phyloP scores from a whole-genome alignment of 2,888 invertebrate genomes.

The Athrips mouffetella region DNA sequence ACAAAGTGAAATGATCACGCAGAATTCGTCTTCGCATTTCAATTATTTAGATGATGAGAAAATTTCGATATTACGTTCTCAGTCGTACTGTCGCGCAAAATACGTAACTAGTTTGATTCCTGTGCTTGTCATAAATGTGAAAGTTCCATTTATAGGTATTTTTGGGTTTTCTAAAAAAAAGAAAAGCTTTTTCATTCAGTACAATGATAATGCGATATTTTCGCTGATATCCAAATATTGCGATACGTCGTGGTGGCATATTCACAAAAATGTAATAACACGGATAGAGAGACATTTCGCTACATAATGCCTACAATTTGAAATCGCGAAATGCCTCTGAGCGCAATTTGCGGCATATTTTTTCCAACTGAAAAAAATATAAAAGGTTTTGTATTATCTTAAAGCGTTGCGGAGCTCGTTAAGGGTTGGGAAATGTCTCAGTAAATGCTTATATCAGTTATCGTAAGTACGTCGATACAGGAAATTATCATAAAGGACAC shows the following conservation, averaged over 20 bases:
- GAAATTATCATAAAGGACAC: too few relatives aligned
- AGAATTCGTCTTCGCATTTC: too few relatives aligned
- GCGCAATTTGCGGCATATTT: conserved; percentile 50
- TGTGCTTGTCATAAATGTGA: too few relatives aligned
- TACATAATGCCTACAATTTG: conserved; percentile 45
- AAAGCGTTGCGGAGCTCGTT: conserved; percentile 20
- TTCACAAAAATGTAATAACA: conserved; percentile 34
- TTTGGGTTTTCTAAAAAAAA: neutral
- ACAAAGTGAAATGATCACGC: too few relatives aligned
- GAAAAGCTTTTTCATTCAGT: neutral
- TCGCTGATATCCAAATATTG: conserved; percentile 45
- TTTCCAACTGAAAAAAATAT: conserved; percentile 42
- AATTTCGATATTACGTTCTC: too few relatives aligned
- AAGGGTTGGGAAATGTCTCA: neutral
- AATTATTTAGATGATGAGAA: too few relatives aligned
- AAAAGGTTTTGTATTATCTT: conserved; percentile 46
- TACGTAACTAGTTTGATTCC: too few relatives aligned
- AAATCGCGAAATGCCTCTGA: conserved; percentile 54
- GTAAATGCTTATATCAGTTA: neutral
- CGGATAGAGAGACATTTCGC: conserved; percentile 41
- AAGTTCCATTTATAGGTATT: too few relatives aligned
- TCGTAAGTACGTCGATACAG: neutral
- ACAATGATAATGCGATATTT: conserved; percentile 29
- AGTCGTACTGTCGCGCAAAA: too few relatives aligned
- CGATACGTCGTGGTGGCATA: conserved; percentile 42